Conservation (phyloP, 2,888 invertebrate genomes). For the Cotesia congregata region DNA sequence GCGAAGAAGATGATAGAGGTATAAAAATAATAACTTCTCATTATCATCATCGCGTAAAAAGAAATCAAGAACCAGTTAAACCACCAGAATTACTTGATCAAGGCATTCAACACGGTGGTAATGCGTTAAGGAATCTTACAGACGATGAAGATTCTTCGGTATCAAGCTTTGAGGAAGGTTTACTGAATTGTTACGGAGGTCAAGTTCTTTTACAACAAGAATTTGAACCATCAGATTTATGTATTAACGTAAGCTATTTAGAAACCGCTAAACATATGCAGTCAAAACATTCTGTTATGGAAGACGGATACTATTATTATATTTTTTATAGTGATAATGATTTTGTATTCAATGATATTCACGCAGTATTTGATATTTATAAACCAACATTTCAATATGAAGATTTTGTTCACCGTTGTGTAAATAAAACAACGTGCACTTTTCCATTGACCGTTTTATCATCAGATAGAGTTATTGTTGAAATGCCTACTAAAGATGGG, state of each 20-base stretch:
- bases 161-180: conserved; percentile 86
- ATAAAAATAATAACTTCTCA: conserved; percentile 32
- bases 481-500: conserved; percentile 86
- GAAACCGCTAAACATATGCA: conserved; percentile 79
- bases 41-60: conserved; percentile 44
- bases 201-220: conserved; percentile 81
- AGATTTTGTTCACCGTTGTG: conserved; percentile 79
- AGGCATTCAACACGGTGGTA: conserved; percentile 84
- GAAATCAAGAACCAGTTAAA: conserved; percentile 54
- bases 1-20: conserved; percentile 38
- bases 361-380: conserved; percentile 87
- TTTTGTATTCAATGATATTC: conserved; percentile 83
- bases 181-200: conserved; percentile 83
- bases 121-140: conserved; percentile 74
- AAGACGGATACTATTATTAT: conserved; percentile 89
- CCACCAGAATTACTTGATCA: conserved; percentile 75
- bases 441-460: conserved; percentile 82
- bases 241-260: conserved; percentile 77
- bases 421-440: conserved; percentile 83
- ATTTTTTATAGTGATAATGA: conserved; percentile 92
- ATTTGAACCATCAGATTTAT: conserved; percentile 80
- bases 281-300: conserved; percentile 79
- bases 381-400: conserved; percentile 87
- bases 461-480: conserved; percentile 85
- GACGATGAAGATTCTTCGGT: conserved; percentile 76